phyloP scores from a whole-genome alignment of 2,113 vertebrate species.

The Rhea americana region DNA sequence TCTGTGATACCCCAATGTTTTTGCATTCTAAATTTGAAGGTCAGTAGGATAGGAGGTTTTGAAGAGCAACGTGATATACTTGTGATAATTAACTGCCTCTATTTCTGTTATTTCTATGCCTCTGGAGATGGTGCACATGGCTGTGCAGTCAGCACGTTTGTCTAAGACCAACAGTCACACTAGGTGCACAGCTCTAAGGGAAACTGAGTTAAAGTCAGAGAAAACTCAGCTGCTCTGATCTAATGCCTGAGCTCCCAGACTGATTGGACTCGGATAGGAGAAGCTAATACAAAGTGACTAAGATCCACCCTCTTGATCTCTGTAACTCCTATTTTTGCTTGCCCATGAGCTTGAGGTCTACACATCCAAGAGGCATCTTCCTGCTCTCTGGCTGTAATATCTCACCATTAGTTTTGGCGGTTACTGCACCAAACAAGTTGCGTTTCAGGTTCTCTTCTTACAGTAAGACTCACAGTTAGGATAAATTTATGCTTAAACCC shows the following conservation, averaged over 20 bases:
- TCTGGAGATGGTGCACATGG: background rate
- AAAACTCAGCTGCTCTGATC: background rate
- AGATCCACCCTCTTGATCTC: background rate
- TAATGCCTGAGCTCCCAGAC: background rate
- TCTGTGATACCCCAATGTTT: background rate
- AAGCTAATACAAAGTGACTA: background rate
- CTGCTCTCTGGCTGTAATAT: background rate
- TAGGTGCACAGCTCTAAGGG: background rate
- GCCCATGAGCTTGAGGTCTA: accelerated
- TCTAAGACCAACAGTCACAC: background rate
- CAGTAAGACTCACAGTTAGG: background rate
- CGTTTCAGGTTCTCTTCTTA: background rate
- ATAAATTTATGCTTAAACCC: background rate
- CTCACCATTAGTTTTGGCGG: background rate
- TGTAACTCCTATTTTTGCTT: background rate
- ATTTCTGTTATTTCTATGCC: background rate
- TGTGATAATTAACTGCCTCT: background rate
- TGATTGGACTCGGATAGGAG: background rate
- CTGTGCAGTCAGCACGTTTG: background rate
- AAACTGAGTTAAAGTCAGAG: background rate
- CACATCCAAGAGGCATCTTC: background rate
- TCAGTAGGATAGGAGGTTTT: background rate
- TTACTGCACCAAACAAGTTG: background rate
- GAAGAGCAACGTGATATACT: background rate
- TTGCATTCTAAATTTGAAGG: background rate